These are phyloP conservation scores for Tragelaphus eurycerus DNA, from an alignment of 2,797 vertebrate genomes.

Conservation along the genomic window DNA sequence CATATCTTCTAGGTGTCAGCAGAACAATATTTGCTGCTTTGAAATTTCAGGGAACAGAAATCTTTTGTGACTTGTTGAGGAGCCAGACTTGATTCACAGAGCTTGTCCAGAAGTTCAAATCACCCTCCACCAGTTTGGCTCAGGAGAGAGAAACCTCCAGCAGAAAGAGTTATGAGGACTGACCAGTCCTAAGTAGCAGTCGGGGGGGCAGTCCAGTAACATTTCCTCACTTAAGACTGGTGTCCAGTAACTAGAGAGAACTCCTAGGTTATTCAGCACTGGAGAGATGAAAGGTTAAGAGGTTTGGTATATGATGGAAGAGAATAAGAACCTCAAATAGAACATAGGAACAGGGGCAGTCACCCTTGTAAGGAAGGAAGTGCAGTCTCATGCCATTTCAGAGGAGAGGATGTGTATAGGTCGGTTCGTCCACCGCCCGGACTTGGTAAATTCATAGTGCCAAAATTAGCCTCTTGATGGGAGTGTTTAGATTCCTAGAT, in stretches of 20 bases:
- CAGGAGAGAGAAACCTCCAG: background rate
- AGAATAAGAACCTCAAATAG: background rate
- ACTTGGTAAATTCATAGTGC: background rate
- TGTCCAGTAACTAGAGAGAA: background rate
- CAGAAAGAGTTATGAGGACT: background rate
- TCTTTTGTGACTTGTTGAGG: background rate
- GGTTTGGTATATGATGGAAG: background rate
- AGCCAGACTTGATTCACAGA: background rate
- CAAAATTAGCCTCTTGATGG: background rate
- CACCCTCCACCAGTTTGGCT: background rate
- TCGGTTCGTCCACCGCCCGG: background rate
- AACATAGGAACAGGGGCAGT: background rate
- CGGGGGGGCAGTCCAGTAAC: background rate
- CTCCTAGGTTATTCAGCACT: background rate
- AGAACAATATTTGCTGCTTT: background rate
- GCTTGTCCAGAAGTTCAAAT: background rate
- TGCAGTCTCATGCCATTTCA: background rate
- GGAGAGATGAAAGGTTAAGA: background rate
- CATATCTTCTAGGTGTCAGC: background rate
- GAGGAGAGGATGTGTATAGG: background rate
- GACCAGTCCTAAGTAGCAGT: background rate
- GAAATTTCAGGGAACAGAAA: background rate
- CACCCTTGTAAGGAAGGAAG: background rate
- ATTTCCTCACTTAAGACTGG: background rate
- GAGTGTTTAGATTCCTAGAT: background rate